Percentiles rank a stretch among this genome's conserved stretches.
Evolutionary conservation across 2,797 vertebrate genomes (phyloP).

Genomic region (Pipistrellus kuhlii): DNA sequence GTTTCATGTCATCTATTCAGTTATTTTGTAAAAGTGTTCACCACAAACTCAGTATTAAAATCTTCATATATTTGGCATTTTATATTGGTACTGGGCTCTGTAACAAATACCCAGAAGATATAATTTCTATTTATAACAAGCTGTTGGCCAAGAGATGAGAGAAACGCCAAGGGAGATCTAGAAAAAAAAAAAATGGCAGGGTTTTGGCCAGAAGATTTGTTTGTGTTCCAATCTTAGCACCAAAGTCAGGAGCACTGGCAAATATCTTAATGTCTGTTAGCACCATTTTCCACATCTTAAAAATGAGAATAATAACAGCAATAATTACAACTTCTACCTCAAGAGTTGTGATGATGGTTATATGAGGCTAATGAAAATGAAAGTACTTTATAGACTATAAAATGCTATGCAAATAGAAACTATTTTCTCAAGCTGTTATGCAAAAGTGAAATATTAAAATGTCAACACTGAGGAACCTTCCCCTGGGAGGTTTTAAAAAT

Average conservation of each 20-base stretch:
- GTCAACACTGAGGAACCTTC: background rate
- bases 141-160: background rate
- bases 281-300: background rate
- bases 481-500: background rate
- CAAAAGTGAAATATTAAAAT: slow-evolving; percentile 3
- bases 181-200: background rate
- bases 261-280: background rate
- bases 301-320: background rate
- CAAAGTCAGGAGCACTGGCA: background rate
- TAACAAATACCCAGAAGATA: background rate
- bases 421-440: background rate
- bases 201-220: background rate
- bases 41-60: background rate
- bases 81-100: background rate
- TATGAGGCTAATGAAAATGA: background rate
- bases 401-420: background rate
- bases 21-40: background rate
- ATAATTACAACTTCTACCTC: background rate
- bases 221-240: background rate
- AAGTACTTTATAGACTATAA: background rate
- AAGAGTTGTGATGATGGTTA: slow-evolving; percentile 18
- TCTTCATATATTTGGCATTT: background rate
- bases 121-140: background rate
- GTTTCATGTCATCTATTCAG: background rate
- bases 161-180: background rate